Base-by-base conservation (phyloP, 2,888 invertebrate genomes). In the Brachyptera risi region DNA sequence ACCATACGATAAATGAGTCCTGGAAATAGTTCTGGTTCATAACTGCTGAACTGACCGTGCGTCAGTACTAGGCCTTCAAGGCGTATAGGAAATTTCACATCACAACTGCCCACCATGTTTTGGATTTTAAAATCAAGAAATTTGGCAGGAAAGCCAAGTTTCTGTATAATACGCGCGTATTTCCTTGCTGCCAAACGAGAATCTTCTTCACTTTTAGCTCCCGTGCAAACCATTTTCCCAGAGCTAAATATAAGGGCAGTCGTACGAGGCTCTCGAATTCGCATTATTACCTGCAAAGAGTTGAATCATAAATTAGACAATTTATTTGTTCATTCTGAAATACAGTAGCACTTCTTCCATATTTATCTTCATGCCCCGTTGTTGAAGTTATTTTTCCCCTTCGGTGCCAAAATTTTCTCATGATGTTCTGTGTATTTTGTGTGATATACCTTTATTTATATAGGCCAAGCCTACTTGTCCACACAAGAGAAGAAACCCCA, bases 221-320 rank as follows among this genome's bases (percentile, higher is more conserved):
- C 91, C 0, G 91, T 91, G 72, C 90, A 91, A 3, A 91, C 91
- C 90, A 91, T 91, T 78, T 91, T 92, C 1, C 91, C 90, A 9
- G 89, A 89, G 66, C 87, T 88, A 71, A 91, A 91, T 63, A 91
- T 91, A 3, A 92, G 76, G 15, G 90, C 90, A 1, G 90, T 91
- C 1, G 90, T 98, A 58, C 82, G 71, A 0, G 83, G 83, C 56
- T 91, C 97, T 70, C 82, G 84, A 19, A 88, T 87, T 70, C 87
- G 76, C 98, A 99, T 99, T 60, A 99, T 98, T 2, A 99, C n/a
- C n/a, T n/a, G n/a, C n/a, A n/a, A n/a, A n/a, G n/a, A n/a, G n/a
- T n/a, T n/a, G n/a, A n/a, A n/a, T n/a, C n/a, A n/a, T n/a, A n/a
- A n/a, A n/a, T n/a, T n/a, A n/a, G n/a, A n/a, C n/a, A n/a, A n/a